Conservation (phyloP, 37 sponge, comb jelly and placozoan genomes). For the Ephydatia muelleri region DNA sequence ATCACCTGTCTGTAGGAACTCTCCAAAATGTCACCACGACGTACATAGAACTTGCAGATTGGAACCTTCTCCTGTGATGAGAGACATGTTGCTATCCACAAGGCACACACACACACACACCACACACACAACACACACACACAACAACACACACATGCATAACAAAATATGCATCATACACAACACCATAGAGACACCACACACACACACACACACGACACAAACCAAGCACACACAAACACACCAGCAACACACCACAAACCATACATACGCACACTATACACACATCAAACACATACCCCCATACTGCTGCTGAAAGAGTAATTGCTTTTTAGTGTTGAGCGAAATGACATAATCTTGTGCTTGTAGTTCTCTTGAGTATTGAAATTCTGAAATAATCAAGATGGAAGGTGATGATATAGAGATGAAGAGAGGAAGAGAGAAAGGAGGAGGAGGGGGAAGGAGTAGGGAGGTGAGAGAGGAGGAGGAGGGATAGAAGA, state of each 20-base stretch:
- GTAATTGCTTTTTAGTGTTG: background rate
- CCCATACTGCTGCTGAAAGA: background rate
- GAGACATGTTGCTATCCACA: background rate
- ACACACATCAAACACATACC: background rate
- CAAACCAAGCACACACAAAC: background rate
- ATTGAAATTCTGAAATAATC: background rate
- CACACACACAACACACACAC: background rate
- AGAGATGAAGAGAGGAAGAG: background rate
- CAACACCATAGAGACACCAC: too few species aligned
- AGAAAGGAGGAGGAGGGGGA: too few species aligned
- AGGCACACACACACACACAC: background rate
- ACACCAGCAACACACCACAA: background rate
- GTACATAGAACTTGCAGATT: background rate
- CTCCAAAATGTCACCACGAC: constrained; percentile 75
- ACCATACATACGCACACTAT: background rate
- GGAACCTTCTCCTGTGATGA: background rate
- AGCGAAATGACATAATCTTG: background rate
- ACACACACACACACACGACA: background rate
- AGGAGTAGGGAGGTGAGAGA: background rate
- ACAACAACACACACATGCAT: background rate
- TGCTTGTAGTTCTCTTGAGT: background rate
- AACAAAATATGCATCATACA: too few species aligned
- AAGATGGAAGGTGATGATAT: background rate
- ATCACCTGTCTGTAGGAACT: constrained; percentile 80
- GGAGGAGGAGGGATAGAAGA: background rate